Conservation (phyloP, 2,113 vertebrate species). For the Nycticebus coucang region DNA sequence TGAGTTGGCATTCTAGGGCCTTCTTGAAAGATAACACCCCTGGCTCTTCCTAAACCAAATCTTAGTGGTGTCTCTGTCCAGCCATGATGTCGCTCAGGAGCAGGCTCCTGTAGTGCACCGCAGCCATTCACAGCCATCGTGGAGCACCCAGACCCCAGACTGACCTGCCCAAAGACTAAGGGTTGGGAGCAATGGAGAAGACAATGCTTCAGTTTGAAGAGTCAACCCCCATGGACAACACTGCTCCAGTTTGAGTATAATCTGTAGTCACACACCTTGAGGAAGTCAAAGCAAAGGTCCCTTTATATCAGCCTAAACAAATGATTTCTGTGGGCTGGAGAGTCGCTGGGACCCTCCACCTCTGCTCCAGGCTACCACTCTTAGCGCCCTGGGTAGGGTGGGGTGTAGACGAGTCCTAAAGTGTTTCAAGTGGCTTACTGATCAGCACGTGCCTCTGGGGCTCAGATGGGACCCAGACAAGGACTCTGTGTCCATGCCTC, state of each 20-base stretch:
- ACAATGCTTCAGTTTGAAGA: not conserved
- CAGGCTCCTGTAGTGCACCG: too few species aligned
- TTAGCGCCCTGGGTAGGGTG: not conserved
- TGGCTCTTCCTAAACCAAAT: not conserved
- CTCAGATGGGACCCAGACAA: not conserved
- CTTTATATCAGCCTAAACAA: not conserved
- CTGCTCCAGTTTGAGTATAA: not conserved
- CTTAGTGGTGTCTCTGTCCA: not conserved
- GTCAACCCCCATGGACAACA: not conserved
- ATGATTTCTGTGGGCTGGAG: not conserved
- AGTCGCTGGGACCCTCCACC: not conserved
- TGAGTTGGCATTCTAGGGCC: not conserved
- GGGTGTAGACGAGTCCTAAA: not conserved
- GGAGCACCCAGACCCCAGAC: not conserved
- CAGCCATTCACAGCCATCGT: not conserved
- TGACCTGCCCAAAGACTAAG: not conserved
- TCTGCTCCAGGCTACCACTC: not conserved
- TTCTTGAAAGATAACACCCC: not conserved
- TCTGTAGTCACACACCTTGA: not conserved
- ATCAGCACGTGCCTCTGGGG: not conserved
- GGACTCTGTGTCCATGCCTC: too few species aligned
- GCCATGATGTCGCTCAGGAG: not conserved
- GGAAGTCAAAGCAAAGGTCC: not conserved
- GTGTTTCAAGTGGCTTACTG: not conserved
- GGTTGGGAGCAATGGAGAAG: not conserved